Percentiles rank a stretch among this genome's conserved stretches.
These are phyloP conservation scores for Mustela erminea DNA, from an alignment of 2,797 vertebrate species.

Conservation along the genomic window DNA sequence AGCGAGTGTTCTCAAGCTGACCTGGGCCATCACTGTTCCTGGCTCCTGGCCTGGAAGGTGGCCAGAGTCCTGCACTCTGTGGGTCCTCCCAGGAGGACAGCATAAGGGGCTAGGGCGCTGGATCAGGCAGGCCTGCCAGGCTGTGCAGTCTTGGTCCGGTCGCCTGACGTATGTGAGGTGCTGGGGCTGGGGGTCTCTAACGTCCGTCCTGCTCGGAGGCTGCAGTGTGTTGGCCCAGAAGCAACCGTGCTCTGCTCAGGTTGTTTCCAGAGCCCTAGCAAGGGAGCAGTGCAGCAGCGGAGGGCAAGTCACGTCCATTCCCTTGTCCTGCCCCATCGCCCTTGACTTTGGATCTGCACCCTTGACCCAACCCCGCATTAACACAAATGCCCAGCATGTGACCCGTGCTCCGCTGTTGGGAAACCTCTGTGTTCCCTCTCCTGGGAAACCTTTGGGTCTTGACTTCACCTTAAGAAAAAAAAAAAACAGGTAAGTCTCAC, in stretches of 20 bases:
- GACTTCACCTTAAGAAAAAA: background rate
- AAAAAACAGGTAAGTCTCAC: background rate
- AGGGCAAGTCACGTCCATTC: background rate
- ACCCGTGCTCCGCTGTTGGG: background rate
- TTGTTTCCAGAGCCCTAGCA: too few species aligned
- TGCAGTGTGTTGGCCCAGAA: background rate
- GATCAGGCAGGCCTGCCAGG: background rate
- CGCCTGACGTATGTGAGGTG: background rate
- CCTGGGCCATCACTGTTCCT: too few species aligned
- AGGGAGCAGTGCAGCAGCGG: too few species aligned
- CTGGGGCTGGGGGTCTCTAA: background rate
- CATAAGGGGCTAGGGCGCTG: accelerated
- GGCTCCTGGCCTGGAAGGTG: background rate
- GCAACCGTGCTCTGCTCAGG: background rate
- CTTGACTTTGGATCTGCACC: background rate
- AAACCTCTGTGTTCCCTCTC: background rate
- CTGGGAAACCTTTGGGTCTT: background rate
- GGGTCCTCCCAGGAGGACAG: background rate
- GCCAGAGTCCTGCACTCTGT: background rate
- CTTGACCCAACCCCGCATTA: background rate
- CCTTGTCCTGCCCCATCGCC: background rate
- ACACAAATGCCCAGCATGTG: background rate
- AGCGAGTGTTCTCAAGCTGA: background rate
- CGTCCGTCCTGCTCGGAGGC: background rate
- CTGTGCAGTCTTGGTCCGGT: background rate